phyloP scores from a whole-genome alignment of 2,888 invertebrate species.

The Apodemia duryi region DNA sequence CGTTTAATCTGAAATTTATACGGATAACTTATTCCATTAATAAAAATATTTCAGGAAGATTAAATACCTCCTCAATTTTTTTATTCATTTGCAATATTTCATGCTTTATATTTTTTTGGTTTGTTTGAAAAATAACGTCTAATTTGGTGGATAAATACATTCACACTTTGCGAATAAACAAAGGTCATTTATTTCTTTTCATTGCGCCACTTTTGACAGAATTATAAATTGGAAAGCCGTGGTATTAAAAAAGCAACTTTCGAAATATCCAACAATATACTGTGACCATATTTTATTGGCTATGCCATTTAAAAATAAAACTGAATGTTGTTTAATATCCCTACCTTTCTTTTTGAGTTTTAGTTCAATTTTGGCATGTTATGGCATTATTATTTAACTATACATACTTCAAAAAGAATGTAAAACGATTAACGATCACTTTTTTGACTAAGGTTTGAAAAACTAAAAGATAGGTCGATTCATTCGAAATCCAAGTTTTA shows the following conservation, averaged over 20 bases:
- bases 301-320: background rate
- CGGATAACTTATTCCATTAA: too few relatives aligned
- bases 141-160: background rate
- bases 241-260: background rate
- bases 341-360: too few relatives aligned
- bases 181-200: constrained; percentile 4
- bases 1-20: too few relatives aligned
- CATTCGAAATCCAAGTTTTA: too few relatives aligned
- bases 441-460: too few relatives aligned
- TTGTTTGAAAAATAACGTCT: background rate
- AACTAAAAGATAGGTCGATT: too few relatives aligned
- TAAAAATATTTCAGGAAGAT: too few relatives aligned
- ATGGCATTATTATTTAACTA: too few relatives aligned
- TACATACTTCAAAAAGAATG: too few relatives aligned
- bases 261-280: background rate
- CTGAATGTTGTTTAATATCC: background rate
- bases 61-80: too few relatives aligned
- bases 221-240: background rate
- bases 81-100: background rate
- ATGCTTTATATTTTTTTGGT: background rate
- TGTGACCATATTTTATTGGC: background rate
- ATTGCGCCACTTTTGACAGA: background rate
- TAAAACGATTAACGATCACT: too few relatives aligned
- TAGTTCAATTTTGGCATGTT: too few relatives aligned
- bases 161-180: constrained; percentile 2